Evolutionary conservation across 2,113 vertebrate species (phyloP).

Genomic region (Suricata suricatta): DNA sequence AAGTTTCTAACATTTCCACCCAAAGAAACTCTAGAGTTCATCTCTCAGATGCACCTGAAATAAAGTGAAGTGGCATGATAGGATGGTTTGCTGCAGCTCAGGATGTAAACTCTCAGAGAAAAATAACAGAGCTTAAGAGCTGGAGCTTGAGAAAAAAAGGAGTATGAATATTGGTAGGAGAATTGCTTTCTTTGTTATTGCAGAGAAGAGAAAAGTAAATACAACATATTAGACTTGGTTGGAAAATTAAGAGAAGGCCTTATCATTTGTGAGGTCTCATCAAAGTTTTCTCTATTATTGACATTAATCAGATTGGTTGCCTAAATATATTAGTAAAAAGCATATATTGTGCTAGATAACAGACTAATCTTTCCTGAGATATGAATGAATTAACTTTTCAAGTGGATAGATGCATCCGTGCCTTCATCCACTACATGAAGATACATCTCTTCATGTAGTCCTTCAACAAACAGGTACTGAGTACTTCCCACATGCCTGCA

Average conservation of each 20-base stretch:
- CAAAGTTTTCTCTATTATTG: not conserved
- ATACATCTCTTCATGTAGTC: not conserved
- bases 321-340: not conserved
- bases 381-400: not conserved
- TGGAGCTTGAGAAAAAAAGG: not conserved
- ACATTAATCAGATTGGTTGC: not conserved
- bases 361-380: not conserved
- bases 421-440: too few species aligned
- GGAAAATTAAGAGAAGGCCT: not conserved
- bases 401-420: not conserved
- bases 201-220: conserved; percentile 8
- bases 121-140: not conserved
- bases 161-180: not conserved
- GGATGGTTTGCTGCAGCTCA: not conserved
- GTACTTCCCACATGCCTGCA: not conserved
- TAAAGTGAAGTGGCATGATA: not conserved
- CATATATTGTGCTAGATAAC: not conserved
- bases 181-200: not conserved
- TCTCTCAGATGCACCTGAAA: not conserved
- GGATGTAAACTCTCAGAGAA: not conserved
- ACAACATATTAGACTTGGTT: not conserved
- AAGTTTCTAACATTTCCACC: not conserved
- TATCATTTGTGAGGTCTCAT: not conserved
- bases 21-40: not conserved
- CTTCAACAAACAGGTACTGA: not conserved